These are phyloP conservation scores for Melanchra persicariae DNA, from an alignment of 2,888 invertebrate species.

Conservation along the genomic window DNA sequence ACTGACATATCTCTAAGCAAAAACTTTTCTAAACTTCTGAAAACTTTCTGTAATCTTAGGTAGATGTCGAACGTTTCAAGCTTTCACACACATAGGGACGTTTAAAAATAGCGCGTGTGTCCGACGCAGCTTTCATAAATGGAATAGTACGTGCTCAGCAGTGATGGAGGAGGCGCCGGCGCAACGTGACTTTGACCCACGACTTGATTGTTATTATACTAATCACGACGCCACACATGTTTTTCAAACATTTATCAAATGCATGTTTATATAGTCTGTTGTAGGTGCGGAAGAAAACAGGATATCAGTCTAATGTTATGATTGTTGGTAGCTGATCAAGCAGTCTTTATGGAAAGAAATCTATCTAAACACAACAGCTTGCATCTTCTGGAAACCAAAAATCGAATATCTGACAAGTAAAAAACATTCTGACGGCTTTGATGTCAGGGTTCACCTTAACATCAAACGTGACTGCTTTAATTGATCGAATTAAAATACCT, in stretches of 20 bases:
- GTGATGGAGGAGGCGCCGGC: slow-evolving; percentile 54
- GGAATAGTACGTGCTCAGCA: slow-evolving; percentile 68
- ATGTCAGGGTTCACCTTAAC: too few species aligned
- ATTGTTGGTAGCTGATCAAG: slow-evolving; percentile 24
- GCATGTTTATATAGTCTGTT: slow-evolving; percentile 27
- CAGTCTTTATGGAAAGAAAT: slow-evolving; percentile 26
- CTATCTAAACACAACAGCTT: slow-evolving; percentile 28
- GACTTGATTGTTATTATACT: slow-evolving; percentile 64
- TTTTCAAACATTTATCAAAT: slow-evolving; percentile 48
- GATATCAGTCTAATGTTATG: slow-evolving; percentile 41
- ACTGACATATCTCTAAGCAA: background rate
- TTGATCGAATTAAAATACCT: background rate
- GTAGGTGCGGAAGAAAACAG: slow-evolving; percentile 33
- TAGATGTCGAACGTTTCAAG: background rate
- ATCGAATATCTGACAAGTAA: background rate
- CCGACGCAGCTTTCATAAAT: slow-evolving; percentile 59
- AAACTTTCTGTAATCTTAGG: background rate
- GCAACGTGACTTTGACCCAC: slow-evolving; percentile 78
- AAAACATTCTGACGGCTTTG: background rate
- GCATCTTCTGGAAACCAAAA: slow-evolving; percentile 23
- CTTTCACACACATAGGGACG: slow-evolving; percentile 30
- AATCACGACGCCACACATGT: slow-evolving; percentile 61
- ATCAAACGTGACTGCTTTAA: background rate
- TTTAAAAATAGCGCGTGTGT: slow-evolving; percentile 54
- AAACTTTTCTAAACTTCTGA: slow-evolving; percentile 1